Evolutionary conservation across 2,888 invertebrate species (phyloP), one percentile per base, ranked within the genome.

Genomic region (Nemotelus nigrinus): DNA sequence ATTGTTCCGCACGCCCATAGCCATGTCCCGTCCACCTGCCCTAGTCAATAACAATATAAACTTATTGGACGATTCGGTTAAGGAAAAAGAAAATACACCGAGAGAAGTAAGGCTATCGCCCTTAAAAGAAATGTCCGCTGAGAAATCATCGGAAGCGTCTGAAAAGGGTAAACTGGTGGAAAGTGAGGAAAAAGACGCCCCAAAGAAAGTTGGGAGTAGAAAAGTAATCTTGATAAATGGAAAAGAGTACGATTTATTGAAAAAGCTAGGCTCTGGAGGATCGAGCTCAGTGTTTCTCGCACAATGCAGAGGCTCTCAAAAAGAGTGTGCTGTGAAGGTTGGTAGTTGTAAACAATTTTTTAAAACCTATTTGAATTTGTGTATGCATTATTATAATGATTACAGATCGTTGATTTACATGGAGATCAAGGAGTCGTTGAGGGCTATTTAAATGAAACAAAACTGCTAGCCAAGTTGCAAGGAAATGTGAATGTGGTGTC

Each of bases 391-490:
- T 63, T 7, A 41, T 39, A 63, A 41, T 43, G 1, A 63, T 39
- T 63, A 64, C 96, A 98, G 88, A 91, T 93, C 83, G 97, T 98
- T 0, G 90, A 94, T 86, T 88, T 98, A 71, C 90, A 90, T 41
- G 91, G 90, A 43, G 96, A 96, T 85, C 90, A 91, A 71, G 89
- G 90, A 8, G 89, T 93, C 45, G 91, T 93, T 0, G 90, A 92
- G 81, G 94, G 95, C 48, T 98, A 95, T 86, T 89, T 94, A 80
- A 97, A 98, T 83, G 99, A 99, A 88, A 95, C 98, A 67, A 90
- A 92, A 78, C 88, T 97, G 82, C 88, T 99, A 79, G 88, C 92
- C 57, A 92, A 92, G 82, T 89, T 98, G 55, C 96, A 97, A 87
- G 92, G 92, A 80, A 94, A 94, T 78, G 90, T 93, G 78, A 91